Evolutionary conservation across 2,113 vertebrate species (phyloP).

Genomic region (Pomatostomus ruficeps): DNA sequence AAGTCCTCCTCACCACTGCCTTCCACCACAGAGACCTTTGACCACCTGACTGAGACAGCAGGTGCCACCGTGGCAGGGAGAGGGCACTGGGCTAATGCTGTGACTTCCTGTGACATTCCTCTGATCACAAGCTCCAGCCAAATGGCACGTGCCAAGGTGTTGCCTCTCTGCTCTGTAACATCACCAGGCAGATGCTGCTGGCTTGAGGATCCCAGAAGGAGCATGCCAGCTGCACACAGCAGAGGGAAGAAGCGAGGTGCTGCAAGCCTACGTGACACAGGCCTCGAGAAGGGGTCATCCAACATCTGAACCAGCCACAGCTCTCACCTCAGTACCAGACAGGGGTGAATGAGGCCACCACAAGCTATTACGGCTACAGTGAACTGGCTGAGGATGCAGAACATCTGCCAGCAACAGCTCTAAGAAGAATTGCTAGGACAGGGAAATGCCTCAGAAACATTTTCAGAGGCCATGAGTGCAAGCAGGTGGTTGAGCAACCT

Average conservation of each 20-base stretch:
- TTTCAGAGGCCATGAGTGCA: background rate
- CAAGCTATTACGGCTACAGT: background rate
- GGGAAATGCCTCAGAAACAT: background rate
- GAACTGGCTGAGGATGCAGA: background rate
- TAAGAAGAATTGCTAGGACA: background rate
- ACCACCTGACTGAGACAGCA: background rate
- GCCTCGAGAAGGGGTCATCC: accelerated
- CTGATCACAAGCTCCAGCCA: background rate
- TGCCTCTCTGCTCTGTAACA: background rate
- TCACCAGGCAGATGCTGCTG: background rate
- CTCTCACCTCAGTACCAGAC: background rate
- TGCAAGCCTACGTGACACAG: background rate
- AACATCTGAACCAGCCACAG: background rate
- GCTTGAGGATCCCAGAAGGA: background rate
- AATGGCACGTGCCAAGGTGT: background rate
- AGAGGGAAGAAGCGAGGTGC: background rate
- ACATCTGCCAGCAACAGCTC: background rate
- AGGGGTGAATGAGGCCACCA: background rate
- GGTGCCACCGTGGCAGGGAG: background rate
- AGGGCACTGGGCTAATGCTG: background rate
- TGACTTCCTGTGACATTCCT: background rate
- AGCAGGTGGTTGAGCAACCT: background rate
- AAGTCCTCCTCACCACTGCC: background rate
- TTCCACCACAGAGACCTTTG: background rate
- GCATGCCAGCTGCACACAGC: background rate